A percentile compares a stretch with the other conserved stretches of the same genome.
phyloP scores from a whole-genome alignment of 2,797 vertebrate species.

The Myotis findleyi region DNA sequence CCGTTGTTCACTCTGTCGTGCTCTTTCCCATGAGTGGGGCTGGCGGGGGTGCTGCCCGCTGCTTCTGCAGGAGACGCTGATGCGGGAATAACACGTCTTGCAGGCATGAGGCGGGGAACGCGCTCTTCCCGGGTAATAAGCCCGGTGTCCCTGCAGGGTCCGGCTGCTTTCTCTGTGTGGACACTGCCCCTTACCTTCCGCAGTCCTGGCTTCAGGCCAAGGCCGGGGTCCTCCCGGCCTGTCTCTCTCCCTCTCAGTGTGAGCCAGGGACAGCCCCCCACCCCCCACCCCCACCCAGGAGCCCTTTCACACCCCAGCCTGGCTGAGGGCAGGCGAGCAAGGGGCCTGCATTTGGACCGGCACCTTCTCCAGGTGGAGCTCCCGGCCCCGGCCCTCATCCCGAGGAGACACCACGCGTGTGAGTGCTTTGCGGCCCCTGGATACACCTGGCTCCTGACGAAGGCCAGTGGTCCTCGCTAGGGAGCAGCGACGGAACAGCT shows the following conservation, averaged over 20 bases:
- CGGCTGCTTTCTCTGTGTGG: not conserved
- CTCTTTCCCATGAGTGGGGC: rapidly evolving
- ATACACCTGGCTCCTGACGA: too few species aligned
- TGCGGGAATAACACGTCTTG: not conserved
- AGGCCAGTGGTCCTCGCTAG: rapidly evolving
- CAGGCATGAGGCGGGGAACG: not conserved
- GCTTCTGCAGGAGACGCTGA: not conserved
- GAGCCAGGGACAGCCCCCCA: not conserved
- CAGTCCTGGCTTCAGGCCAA: not conserved
- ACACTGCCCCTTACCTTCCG: not conserved
- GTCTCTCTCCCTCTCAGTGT: not conserved
- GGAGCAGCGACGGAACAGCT: not conserved
- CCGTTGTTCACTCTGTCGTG: rapidly evolving
- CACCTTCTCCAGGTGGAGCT: not conserved
- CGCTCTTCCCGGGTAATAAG: not conserved
- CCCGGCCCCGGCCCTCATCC: rapidly evolving
- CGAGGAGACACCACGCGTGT: rapidly evolving
- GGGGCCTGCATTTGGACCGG: rapidly evolving
- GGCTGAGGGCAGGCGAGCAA: rapidly evolving
- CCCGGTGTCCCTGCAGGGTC: not conserved
- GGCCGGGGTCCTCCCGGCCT: too few species aligned
- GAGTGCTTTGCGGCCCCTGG: not conserved
- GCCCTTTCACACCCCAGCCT: not conserved
- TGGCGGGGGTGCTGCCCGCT: not conserved
- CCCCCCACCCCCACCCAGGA: not conserved